Conservation (phyloP, 2,797 vertebrate genomes). For the Sebastes hubbsi region DNA sequence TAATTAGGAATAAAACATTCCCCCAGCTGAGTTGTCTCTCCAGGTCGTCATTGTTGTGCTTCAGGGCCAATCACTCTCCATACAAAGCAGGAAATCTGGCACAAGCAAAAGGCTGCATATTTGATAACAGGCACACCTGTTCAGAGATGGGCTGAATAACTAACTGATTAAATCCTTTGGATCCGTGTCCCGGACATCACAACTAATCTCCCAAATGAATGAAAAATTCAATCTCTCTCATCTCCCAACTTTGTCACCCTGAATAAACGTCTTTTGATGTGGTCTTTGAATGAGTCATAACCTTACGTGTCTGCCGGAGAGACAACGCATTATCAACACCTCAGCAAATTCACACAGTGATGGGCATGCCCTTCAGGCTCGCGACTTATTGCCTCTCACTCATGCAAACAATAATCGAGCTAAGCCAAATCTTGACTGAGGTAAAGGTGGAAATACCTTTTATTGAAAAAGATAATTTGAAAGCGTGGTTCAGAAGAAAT, state of each 20-base stretch:
- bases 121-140: constrained; percentile 71
- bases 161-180: constrained; percentile 73
- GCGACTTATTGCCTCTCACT: constrained; percentile 33
- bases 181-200: constrained; percentile 68
- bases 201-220: constrained; percentile 79
- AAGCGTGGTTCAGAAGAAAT: not conserved
- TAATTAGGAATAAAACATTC: not conserved
- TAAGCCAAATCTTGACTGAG: not conserved
- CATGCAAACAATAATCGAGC: constrained; percentile 19
- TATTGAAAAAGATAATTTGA: not conserved
- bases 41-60: constrained; percentile 44
- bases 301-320: constrained; percentile 64
- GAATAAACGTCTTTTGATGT: constrained; percentile 74
- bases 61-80: constrained; percentile 44
- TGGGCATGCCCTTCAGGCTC: constrained; percentile 54
- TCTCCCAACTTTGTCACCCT: constrained; percentile 55
- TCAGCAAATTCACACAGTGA: constrained; percentile 65
- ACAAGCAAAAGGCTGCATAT: constrained; percentile 57
- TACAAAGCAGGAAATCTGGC: constrained; percentile 60
- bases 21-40: constrained; percentile 16
- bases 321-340: constrained; percentile 56
- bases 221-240: constrained; percentile 69
- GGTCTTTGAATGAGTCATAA: constrained; percentile 67
- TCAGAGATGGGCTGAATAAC: constrained; percentile 69
- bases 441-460: not conserved